A percentile compares a stretch with the other conserved stretches of the same genome.
Evolutionary conservation across 2,888 invertebrate genomes (phyloP).

Genomic region (Apodemia duryi): DNA sequence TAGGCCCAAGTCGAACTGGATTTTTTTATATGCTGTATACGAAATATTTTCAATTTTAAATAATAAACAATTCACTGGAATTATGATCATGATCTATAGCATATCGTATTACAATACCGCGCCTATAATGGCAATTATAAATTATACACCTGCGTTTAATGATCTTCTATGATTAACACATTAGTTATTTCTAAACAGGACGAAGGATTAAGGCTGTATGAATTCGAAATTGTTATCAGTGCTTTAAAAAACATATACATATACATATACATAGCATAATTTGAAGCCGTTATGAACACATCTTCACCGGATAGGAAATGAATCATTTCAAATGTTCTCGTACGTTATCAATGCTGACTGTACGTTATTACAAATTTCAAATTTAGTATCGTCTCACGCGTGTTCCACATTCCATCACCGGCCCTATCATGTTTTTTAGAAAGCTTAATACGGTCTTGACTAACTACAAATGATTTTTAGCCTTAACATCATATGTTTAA

Average conservation of each 20-base stretch:
- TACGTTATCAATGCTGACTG: constrained; percentile 28
- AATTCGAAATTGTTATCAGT: neutral
- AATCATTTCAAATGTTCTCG: constrained; percentile 24
- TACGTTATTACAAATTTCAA: constrained; percentile 39
- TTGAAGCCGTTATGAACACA: constrained; percentile 12
- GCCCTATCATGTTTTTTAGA: constrained; percentile 68
- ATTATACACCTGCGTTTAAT: too few species aligned
- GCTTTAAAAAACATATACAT: neutral
- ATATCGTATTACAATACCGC: too few species aligned
- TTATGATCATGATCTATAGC: too few species aligned
- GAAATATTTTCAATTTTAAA: too few species aligned
- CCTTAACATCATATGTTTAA: constrained; percentile 31
- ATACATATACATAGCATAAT: neutral
- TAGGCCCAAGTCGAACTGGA: too few species aligned
- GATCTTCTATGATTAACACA: too few species aligned
- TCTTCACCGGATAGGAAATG: constrained; percentile 11
- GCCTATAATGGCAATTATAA: too few species aligned
- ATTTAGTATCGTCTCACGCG: constrained; percentile 48
- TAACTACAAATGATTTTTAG: constrained; percentile 30
- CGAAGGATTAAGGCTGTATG: neutral
- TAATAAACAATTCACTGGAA: too few species aligned
- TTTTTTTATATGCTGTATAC: too few species aligned
- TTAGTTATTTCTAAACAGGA: too few species aligned
- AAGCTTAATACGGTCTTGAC: constrained; percentile 54
- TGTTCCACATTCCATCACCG: constrained; percentile 67